Base-by-base conservation (phyloP, 2,113 vertebrate genomes). In the Ciconia maguari region DNA sequence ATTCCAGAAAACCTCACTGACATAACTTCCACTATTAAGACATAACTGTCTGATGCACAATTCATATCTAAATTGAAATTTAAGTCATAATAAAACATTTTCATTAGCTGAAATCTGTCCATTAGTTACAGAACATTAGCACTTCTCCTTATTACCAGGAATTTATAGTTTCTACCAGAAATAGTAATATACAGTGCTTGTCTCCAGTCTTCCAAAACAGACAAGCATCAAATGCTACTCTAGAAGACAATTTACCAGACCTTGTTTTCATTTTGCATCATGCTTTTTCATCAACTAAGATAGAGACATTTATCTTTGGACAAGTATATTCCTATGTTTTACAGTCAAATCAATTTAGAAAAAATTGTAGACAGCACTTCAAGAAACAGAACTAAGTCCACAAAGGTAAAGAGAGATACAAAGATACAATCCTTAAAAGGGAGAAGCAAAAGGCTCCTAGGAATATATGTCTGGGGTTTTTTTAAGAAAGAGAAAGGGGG, bases 111-210 rank as follows among this genome's bases (percentile, higher is more conserved):
- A 77, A 92, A 93, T 51, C 10, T 58, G 46, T 66, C 83, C 32
- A 54, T 83, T 69, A 94, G n/a, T 84, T 69, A 70, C 46, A 91
- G 54, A 91, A 64, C 13, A 36, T 61, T 15, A 91, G 62, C 54
- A 86, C 32, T 90, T 85, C 16, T 92, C 32, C 57, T 82, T 61
- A 30, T 34, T 30, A 86, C 12, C 19, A 90, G 11, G 16, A 95
- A 77, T 51, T 83, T 61, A 66, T 6, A 38, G 16, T 49, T 89
- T 54, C 46, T 44, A 90, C 7, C n/a, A 80, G 71, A 86, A 77
- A 83, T 3, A 93, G 30, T 25, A 87, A 69, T 21, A 80, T 2
- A 72, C 3, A 0, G 64, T 75, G 46, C 9, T 86, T 30, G 65
- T 61, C 46, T 76, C 46, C 65, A 87, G 19, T 18, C 44, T 79